phyloP scores from a whole-genome alignment of 2,888 invertebrate species.

The Empis stercorea region DNA sequence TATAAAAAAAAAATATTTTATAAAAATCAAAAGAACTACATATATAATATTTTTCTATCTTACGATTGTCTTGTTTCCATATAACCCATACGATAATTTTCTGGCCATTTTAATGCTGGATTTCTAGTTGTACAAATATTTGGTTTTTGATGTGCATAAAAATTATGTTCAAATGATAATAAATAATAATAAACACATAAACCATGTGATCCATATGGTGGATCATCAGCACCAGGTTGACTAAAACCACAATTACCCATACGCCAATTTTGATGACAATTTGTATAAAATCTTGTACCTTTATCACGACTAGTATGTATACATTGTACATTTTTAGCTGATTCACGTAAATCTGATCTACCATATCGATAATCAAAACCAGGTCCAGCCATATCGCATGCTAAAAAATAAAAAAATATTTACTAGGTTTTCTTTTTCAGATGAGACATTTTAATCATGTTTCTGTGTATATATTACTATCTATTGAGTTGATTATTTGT shows the following conservation, averaged over 20 bases:
- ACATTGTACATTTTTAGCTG: constrained; percentile 30
- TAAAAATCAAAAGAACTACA: neutral
- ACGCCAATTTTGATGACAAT: constrained; percentile 31
- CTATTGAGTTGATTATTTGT: constrained; percentile 24
- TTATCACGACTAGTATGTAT: constrained; percentile 32
- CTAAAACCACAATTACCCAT: constrained; percentile 29
- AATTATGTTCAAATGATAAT: constrained; percentile 30
- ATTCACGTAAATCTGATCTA: constrained; percentile 21
- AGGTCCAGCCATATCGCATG: constrained; percentile 35
- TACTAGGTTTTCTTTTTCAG: too few relatives aligned
- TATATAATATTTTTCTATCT: constrained; percentile 3
- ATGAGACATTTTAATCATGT: neutral
- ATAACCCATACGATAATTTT: constrained; percentile 29
- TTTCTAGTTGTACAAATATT: constrained; percentile 19
- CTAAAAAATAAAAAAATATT: constrained; percentile 14
- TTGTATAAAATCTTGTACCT: constrained; percentile 25
- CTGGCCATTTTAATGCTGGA: constrained; percentile 21
- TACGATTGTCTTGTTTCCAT: constrained; percentile 23
- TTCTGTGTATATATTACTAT: constrained; percentile 19
- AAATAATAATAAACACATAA: constrained; percentile 31
- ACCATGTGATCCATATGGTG: constrained; percentile 25
- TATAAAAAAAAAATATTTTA: neutral
- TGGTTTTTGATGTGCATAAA: constrained; percentile 25
- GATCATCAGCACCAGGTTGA: constrained; percentile 26
- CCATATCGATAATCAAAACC: constrained; percentile 26